Evolutionary conservation across 2,888 invertebrate genomes (phyloP), one percentile per base, ranked within the genome.

Genomic region (Andricus quercusramuli): DNA sequence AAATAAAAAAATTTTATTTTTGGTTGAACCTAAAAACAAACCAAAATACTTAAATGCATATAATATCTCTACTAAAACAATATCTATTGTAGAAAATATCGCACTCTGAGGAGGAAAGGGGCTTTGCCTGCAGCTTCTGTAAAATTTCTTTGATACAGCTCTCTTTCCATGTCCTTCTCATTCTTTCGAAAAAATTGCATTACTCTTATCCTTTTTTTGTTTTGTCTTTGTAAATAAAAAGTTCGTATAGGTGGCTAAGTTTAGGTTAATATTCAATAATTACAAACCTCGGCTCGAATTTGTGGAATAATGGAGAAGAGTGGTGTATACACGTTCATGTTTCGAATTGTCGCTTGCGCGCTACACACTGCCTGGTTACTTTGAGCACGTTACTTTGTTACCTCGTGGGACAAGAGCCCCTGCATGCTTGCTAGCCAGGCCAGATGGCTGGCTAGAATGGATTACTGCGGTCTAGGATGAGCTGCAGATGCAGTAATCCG

Each of bases 401-500:
- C 82, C 79, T 74, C 47, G 64, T 51, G 62, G 74, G 78, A 78
- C 74, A 79, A 67, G 74, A 74, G 47, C 56, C 66, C n/a, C 47
- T 66, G 47, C 47, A 78, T 44, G 47, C 41, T 47, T 65, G 22
- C 47, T n/a, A 78, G 64, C 51, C 25, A 78, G 32, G 20, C 65
- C 65, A 78, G 66, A 41, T 70, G 80, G 81, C 76, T 76, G 67
- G 83, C 78, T 62, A 79, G 86, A 87, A 85, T 84, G 86, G 84
- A 88, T 88, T 88, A 89, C 83, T 83, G 81, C 65, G 83, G 79
- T 78, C 84, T 85, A 84, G 86, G 85, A 88, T 86, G 88, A 88
- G 87, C 84, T 86, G 88, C 88, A 89, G 86, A 86, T 90, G 89
- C 86, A 86, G 88, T 91, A 91, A 90, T 90, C 90, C 90, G 87